Evolutionary conservation across 2,113 vertebrate species (phyloP).

Genomic region (Notothenia coriiceps): DNA sequence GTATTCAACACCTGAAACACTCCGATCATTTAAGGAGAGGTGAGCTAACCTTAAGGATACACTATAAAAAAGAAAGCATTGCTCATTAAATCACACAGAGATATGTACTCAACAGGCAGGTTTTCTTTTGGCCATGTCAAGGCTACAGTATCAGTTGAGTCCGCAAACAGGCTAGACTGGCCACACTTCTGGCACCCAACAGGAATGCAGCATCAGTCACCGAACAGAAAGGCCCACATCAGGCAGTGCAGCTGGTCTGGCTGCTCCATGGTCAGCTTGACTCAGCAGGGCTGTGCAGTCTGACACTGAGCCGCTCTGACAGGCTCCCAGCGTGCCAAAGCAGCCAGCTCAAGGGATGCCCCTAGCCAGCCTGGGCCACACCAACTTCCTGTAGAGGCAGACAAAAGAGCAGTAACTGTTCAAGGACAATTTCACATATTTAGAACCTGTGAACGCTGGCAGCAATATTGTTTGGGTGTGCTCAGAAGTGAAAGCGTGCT

Average conservation of each 20-base stretch:
- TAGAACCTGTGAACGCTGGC: constrained; percentile 53
- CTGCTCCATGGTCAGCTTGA: constrained; percentile 65
- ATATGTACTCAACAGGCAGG: too few species aligned
- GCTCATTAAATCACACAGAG: too few species aligned
- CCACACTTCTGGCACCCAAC: constrained; percentile 22
- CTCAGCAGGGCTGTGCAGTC: constrained; percentile 53
- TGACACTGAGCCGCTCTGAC: constrained; percentile 74
- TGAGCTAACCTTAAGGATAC: too few species aligned
- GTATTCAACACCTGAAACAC: too few species aligned
- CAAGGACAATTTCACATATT: constrained; percentile 62
- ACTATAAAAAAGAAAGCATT: too few species aligned
- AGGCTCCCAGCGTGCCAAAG: constrained; percentile 59
- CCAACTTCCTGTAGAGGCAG: constrained; percentile 27
- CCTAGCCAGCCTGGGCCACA: constrained; percentile 32
- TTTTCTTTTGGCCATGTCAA: background rate
- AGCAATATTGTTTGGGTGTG: background rate
- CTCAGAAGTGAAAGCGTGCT: background rate
- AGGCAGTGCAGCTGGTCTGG: constrained; percentile 34
- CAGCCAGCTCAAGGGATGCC: constrained; percentile 59
- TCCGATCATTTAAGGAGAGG: too few species aligned
- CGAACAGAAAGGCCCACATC: constrained; percentile 19
- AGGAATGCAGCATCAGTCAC: constrained; percentile 17
- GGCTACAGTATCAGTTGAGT: background rate
- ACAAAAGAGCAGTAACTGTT: constrained; percentile 57
- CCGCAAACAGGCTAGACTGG: constrained; percentile 30